Conservation (phyloP, 2,797 vertebrate genomes). For the Hippocampus kuda region DNA sequence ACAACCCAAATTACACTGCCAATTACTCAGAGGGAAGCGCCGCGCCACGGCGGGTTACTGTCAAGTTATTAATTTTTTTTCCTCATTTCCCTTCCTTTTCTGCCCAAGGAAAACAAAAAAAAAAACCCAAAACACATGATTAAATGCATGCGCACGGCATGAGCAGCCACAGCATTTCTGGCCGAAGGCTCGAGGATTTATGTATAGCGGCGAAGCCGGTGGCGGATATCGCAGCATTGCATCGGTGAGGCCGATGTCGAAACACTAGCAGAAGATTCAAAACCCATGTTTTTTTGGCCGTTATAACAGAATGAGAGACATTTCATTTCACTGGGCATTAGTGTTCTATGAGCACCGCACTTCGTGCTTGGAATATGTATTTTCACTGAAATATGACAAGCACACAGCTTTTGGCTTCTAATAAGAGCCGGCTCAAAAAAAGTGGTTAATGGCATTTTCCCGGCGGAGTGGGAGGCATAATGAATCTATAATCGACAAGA, state of each 20-base stretch:
- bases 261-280: too few relatives aligned
- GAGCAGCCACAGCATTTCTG: not conserved
- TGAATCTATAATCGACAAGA: not conserved
- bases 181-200: not conserved
- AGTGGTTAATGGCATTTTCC: conserved; percentile 57
- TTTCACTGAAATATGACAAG: conserved; percentile 49
- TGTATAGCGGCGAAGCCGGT: not conserved
- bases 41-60: conserved; percentile 25
- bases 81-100: conserved; percentile 31
- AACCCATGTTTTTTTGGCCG: too few relatives aligned
- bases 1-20: conserved; percentile 21
- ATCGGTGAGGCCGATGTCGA: too few relatives aligned
- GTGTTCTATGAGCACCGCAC: conserved; percentile 37
- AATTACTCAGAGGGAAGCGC: conserved; percentile 46
- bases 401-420: conserved; percentile 45
- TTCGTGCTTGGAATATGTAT: conserved; percentile 48
- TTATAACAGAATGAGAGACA: not conserved
- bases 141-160: not conserved
- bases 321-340: not conserved
- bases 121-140: too few relatives aligned
- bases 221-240: not conserved
- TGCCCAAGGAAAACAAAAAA: conserved; percentile 23
- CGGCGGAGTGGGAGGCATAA: not conserved
- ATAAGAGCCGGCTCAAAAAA: conserved; percentile 43
- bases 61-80: conserved; percentile 45